These are phyloP conservation scores for Gryllus bimaculatus DNA, from an alignment of 1,140 invertebrate species.

Conservation along the genomic window DNA sequence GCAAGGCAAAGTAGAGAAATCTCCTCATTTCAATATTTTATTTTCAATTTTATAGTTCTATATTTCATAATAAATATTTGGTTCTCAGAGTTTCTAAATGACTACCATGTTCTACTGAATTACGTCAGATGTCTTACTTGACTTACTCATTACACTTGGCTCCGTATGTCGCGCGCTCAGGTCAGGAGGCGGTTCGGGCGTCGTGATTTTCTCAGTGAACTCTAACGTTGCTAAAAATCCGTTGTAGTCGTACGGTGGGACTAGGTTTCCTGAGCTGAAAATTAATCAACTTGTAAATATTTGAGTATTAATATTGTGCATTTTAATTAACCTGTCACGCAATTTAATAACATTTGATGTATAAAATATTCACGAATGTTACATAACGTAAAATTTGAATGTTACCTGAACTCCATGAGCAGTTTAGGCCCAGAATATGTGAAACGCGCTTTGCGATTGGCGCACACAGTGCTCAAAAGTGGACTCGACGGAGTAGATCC, in stretches of 20 bases:
- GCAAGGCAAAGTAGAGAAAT: too few relatives aligned
- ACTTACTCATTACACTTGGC: slow-evolving; percentile 25
- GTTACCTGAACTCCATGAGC: slow-evolving; percentile 61
- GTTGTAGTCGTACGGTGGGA: slow-evolving; percentile 61
- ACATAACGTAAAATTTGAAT: background rate
- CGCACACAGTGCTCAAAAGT: slow-evolving; percentile 53
- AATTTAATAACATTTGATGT: too few relatives aligned
- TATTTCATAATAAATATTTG: too few relatives aligned
- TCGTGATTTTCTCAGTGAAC: slow-evolving; percentile 45
- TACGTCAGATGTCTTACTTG: background rate
- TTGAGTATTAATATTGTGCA: too few relatives aligned
- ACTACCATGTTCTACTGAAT: too few relatives aligned
- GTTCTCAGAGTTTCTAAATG: too few relatives aligned
- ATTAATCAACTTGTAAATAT: background rate
- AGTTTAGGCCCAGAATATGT: slow-evolving; percentile 48
- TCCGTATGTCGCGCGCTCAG: slow-evolving; percentile 20
- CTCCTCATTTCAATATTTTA: too few relatives aligned
- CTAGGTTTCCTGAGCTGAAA: slow-evolving; percentile 52
- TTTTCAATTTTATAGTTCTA: too few relatives aligned
- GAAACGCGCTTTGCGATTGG: slow-evolving; percentile 40
- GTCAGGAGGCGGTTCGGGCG: slow-evolving; percentile 29
- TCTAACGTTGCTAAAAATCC: slow-evolving; percentile 57
- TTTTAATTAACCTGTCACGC: too few relatives aligned
- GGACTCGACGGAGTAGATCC: slow-evolving; percentile 54
- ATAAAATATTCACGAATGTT: background rate